Conservation (phyloP, 2,888 invertebrate genomes). For the Falcaria lacertinaria region DNA sequence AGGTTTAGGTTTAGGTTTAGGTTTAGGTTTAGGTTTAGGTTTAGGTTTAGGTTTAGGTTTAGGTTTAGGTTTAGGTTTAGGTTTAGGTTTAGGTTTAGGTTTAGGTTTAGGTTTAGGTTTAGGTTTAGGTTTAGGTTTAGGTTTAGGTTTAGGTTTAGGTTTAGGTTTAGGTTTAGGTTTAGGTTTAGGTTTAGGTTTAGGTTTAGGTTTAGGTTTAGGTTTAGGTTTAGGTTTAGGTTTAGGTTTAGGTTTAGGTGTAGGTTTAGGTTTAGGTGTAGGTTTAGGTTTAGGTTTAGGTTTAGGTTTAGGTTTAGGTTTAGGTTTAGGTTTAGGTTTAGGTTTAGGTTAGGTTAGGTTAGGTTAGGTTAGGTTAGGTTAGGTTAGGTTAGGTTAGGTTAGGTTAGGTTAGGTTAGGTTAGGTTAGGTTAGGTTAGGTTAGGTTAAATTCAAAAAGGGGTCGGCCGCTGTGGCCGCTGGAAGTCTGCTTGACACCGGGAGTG, state of each 20-base stretch:
- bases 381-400: conserved; percentile 10
- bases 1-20: conserved; percentile 16
- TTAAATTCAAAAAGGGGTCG: no score
- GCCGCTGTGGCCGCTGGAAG: no score
- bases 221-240: conserved; percentile 13
- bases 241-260: no score
- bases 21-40: conserved; percentile 10
- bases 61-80: conserved; percentile 14
- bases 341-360: conserved; percentile 13
- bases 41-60: conserved; percentile 13
- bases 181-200: conserved; percentile 14
- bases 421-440: conserved; percentile 17
- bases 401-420: conserved; percentile 12
- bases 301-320: no score
- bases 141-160: conserved; percentile 14
- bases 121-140: conserved; percentile 8
- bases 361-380: conserved; percentile 13
- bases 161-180: conserved; percentile 14
- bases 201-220: conserved; percentile 14
- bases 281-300: conserved; percentile 14
- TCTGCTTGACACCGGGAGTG: no score
- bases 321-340: no score
- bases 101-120: conserved; percentile 10
- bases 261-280: no score
- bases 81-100: conserved; percentile 14